phyloP scores from a whole-genome alignment of 2,797 vertebrate species.

The Staurois parvus region DNA sequence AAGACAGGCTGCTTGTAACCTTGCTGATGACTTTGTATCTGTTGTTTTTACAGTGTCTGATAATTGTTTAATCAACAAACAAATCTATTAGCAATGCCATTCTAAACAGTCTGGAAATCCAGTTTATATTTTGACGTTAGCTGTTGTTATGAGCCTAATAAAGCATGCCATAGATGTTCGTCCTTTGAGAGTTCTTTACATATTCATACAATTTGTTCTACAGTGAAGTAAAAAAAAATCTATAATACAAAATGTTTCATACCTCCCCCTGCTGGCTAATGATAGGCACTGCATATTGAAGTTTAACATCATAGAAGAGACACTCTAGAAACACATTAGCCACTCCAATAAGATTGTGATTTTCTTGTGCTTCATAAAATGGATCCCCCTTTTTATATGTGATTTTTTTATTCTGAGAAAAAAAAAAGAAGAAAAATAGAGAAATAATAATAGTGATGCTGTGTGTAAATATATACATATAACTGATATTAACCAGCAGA shows the following conservation, averaged over 20 bases:
- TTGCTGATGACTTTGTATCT: too few relatives aligned
- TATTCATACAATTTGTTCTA: too few relatives aligned
- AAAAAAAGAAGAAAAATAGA: slow-evolving; percentile 54
- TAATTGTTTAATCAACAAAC: neutral
- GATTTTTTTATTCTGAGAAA: slow-evolving; percentile 78
- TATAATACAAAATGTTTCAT: slow-evolving; percentile 52
- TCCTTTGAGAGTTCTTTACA: too few relatives aligned
- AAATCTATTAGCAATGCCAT: neutral
- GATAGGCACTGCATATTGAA: slow-evolving; percentile 96
- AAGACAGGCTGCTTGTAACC: neutral
- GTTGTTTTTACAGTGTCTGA: neutral
- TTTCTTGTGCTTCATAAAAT: slow-evolving; percentile 97
- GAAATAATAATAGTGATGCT: neutral
- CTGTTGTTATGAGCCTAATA: too few relatives aligned
- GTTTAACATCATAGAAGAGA: slow-evolving; percentile 92
- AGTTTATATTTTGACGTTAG: too few relatives aligned
- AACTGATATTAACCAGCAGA: too few relatives aligned
- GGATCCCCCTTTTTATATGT: slow-evolving; percentile 86
- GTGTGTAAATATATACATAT: too few relatives aligned
- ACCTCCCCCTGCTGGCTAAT: slow-evolving; percentile 99
- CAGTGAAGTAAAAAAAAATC: too few relatives aligned
- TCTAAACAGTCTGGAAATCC: neutral
- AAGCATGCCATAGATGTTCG: too few relatives aligned
- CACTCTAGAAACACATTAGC: slow-evolving; percentile 97
- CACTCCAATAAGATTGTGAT: slow-evolving; percentile 96